These are phyloP conservation scores for Trichonephila inaurata DNA, from an alignment of 1,140 invertebrate genomes.

Conservation along the genomic window DNA sequence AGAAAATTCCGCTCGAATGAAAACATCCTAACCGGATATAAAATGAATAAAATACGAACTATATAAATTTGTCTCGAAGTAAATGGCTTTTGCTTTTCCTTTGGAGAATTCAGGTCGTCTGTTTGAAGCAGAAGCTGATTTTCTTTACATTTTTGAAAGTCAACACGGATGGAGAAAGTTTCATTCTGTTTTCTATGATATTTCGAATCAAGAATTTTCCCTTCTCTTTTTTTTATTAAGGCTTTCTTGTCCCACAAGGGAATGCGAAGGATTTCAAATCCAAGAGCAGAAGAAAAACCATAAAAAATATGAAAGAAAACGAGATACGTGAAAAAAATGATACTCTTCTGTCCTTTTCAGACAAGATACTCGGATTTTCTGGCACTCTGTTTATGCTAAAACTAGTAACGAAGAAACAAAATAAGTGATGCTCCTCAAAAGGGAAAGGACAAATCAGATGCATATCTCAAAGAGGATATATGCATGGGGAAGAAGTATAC, in stretches of 20 bases:
- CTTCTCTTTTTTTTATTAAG: not conserved
- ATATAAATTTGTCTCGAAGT: constrained; percentile 50
- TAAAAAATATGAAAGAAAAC: not conserved
- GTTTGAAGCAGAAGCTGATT: constrained; percentile 25
- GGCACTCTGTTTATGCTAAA: not conserved
- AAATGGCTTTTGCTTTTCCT: constrained; percentile 44
- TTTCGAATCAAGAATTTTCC: constrained; percentile 35
- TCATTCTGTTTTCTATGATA: constrained; percentile 49
- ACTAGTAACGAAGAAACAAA: constrained; percentile 32
- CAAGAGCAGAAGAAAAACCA: constrained; percentile 1
- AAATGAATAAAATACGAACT: constrained; percentile 43
- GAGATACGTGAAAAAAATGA: constrained; percentile 4
- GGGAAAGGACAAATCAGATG: not conserved
- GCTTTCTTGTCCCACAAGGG: constrained; percentile 5
- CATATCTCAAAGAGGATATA: not conserved
- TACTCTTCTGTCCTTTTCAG: constrained; percentile 20
- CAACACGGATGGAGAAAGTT: constrained; percentile 42
- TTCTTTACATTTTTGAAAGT: constrained; percentile 52
- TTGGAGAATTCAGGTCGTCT: constrained; percentile 39
- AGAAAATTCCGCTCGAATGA: constrained; percentile 32
- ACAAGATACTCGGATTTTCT: not conserved
- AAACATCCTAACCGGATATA: constrained; percentile 44
- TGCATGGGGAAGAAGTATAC: not conserved
- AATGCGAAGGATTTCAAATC: constrained; percentile 39
- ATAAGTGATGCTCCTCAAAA: constrained; percentile 33